phyloP scores from a whole-genome alignment of 2,797 vertebrate genomes.

The Ataeniobius toweri region DNA sequence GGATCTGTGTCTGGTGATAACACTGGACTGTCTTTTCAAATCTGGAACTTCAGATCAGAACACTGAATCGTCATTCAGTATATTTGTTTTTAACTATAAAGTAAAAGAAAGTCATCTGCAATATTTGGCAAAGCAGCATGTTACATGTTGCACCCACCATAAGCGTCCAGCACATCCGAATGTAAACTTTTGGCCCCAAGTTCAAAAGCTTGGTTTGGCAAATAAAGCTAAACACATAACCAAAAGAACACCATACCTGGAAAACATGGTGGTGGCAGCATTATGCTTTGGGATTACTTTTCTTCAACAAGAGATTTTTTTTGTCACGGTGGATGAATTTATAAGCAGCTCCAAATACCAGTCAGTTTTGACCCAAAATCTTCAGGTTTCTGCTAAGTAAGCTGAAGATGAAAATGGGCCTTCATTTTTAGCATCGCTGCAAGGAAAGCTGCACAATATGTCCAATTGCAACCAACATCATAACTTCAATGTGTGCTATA shows the following conservation, averaged over 20 bases:
- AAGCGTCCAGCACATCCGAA: slow-evolving; percentile 1
- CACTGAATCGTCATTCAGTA: neutral
- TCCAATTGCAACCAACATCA: neutral
- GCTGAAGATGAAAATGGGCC: no score
- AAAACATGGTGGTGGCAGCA: no score
- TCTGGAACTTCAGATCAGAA: neutral
- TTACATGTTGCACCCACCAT: slow-evolving; percentile 18
- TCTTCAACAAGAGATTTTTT: no score
- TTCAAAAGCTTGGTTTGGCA: neutral
- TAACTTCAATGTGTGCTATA: neutral
- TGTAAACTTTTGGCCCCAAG: no score
- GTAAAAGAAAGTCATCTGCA: neutral
- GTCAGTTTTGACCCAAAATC: neutral
- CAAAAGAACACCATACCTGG: no score
- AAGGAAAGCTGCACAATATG: neutral
- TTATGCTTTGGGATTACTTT: no score
- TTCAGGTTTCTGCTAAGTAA: neutral
- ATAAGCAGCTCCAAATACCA: neutral
- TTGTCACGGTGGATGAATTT: neutral
- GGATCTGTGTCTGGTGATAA: slow-evolving; percentile 2
- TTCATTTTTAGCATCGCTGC: no score
- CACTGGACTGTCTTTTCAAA: neutral
- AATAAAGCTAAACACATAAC: neutral
- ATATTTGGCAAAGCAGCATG: neutral
- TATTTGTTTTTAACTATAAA: neutral